A percentile compares a stretch with the other conserved stretches of the same genome.
Conservation (phyloP, 1,140 invertebrate genomes). For the Drosophila rufa region DNA sequence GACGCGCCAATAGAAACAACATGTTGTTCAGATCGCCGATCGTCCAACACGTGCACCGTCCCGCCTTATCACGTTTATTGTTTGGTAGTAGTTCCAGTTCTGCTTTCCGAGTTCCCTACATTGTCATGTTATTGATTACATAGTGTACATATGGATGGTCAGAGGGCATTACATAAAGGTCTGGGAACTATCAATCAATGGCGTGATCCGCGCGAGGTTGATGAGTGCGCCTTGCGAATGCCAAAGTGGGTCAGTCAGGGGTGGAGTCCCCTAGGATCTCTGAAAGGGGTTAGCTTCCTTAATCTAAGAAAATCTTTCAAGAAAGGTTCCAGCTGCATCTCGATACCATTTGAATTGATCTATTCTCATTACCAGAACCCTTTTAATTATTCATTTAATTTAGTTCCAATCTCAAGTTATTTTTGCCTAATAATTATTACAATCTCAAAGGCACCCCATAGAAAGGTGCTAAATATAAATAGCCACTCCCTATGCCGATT, state of each 20-base stretch:
- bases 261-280: too few relatives aligned
- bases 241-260: constrained; percentile 8
- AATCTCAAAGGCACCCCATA: background rate
- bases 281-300: too few relatives aligned
- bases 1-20: constrained; percentile 38
- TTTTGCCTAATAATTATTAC: too few relatives aligned
- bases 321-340: too few relatives aligned
- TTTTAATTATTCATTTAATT: too few relatives aligned
- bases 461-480: constrained; percentile 10
- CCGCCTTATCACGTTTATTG: constrained; percentile 45
- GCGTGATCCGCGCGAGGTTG: background rate
- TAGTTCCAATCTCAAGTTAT: background rate
- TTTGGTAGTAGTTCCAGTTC: background rate
- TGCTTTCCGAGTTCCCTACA: constrained; percentile 6
- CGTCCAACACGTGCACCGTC: constrained; percentile 58
- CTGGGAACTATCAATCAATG: background rate
- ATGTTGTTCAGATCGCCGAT: constrained; percentile 41
- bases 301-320: too few relatives aligned
- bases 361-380: too few relatives aligned
- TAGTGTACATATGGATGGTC: background rate
- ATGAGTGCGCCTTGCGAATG: constrained; percentile 9
- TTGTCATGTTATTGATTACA: constrained; percentile 28
- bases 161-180: constrained; percentile 2
- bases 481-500: background rate
- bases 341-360: too few relatives aligned